Evolutionary conservation across 2,888 invertebrate genomes (phyloP).

Genomic region (Dryococelus australis): DNA sequence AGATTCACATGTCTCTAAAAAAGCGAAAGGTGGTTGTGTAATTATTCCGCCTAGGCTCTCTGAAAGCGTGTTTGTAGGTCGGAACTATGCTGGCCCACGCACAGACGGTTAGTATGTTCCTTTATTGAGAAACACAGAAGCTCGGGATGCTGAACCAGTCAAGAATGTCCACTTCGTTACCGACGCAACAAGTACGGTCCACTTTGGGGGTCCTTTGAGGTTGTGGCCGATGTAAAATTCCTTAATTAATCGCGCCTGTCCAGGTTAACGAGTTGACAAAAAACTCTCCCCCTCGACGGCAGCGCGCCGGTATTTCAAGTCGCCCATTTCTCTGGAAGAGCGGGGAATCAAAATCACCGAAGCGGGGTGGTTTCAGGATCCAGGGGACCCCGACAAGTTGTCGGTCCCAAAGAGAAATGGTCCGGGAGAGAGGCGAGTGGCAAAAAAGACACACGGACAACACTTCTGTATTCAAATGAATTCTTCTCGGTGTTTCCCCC

Average conservation of each 20-base stretch:
- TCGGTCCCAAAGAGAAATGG: background rate
- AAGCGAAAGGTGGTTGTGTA: background rate
- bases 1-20: no score
- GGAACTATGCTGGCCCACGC: background rate
- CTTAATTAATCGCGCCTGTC: constrained; percentile 1
- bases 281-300: background rate
- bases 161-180: constrained; percentile 8
- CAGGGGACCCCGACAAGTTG: background rate
- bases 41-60: background rate
- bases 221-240: background rate
- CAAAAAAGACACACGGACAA: constrained; percentile 8
- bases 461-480: constrained; percentile 16
- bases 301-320: background rate
- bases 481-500: background rate
- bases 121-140: background rate
- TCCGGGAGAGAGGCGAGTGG: background rate
- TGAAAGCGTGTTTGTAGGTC: background rate
- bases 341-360: constrained; percentile 1
- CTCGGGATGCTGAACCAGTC: background rate
- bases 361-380: background rate
- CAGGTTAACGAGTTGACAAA: background rate
- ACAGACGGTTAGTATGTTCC: background rate
- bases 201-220: background rate
- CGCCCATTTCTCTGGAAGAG: background rate
- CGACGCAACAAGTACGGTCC: background rate